These are phyloP conservation scores for Tor tambroides DNA, from an alignment of 2,113 vertebrate genomes.

Conservation along the genomic window DNA sequence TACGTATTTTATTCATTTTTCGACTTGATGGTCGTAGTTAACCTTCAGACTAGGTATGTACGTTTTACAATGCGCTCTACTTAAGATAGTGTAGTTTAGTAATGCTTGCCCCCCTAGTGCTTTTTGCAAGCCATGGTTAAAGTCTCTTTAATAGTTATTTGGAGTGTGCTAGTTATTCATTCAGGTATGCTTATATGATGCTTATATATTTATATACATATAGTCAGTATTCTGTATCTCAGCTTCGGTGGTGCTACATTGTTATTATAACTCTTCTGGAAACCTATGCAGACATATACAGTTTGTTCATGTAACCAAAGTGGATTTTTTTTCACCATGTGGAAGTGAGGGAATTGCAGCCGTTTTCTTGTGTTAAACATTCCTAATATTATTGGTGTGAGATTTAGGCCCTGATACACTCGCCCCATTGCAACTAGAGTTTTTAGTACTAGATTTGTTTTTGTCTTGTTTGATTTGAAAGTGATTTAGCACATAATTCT, in stretches of 20 bases:
- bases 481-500: conserved; percentile 12
- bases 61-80: neutral
- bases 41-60: neutral
- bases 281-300: conserved; percentile 59
- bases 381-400: conserved; percentile 56
- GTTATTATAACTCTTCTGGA: conserved; percentile 47
- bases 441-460: conserved; percentile 1
- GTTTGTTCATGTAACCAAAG: conserved; percentile 69
- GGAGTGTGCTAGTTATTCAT: conserved; percentile 65
- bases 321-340: conserved; percentile 56
- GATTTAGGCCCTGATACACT: conserved; percentile 47
- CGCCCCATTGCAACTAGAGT: conserved; percentile 53
- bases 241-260: conserved; percentile 39
- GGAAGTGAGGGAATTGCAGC: conserved; percentile 70
- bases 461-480: conserved; percentile 51
- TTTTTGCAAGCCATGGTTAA: conserved; percentile 60
- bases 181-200: conserved; percentile 62
- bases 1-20: conserved; percentile 10
- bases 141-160: conserved; percentile 64
- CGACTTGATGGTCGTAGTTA: conserved; percentile 10
- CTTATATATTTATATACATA: conserved; percentile 41
- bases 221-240: conserved; percentile 68
- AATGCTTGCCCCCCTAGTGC: conserved; percentile 45
- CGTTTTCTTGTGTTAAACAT: conserved; percentile 52
- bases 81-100: conserved; percentile 23